Percentiles rank a stretch among this genome's conserved stretches.
phyloP scores from a whole-genome alignment of 2,888 invertebrate species.

The Pollenia griseotomentosa region DNA sequence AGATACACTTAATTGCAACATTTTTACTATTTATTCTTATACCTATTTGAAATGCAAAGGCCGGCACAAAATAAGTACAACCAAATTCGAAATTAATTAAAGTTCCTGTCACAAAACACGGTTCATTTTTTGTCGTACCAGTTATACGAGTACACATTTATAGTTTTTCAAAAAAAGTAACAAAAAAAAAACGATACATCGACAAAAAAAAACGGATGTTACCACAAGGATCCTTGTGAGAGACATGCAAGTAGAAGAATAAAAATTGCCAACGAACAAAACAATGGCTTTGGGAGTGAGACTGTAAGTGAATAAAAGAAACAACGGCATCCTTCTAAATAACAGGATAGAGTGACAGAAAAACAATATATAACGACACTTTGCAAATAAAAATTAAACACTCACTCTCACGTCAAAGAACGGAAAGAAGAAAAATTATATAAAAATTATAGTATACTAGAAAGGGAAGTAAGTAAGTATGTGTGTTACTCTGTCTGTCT shows the following conservation, averaged over 20 bases:
- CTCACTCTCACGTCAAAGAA: conserved; percentile 26
- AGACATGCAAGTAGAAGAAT: conserved; percentile 31
- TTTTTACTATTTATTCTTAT: neutral
- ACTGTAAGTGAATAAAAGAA: conserved; percentile 4
- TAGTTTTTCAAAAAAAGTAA: neutral
- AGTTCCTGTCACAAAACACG: conserved; percentile 29
- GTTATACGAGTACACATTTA: neutral
- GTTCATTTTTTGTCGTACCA: conserved; percentile 1
- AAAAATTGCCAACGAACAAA: neutral
- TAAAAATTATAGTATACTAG: too few species aligned
- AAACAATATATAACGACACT: conserved; percentile 48
- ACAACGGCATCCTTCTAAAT: conserved; percentile 30
- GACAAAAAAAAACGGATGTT: conserved; percentile 62
- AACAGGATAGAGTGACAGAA: conserved; percentile 57
- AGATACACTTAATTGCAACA: neutral
- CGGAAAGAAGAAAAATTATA: conserved; percentile 21
- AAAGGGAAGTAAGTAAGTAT: neutral
- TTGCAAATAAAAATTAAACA: conserved; percentile 19
- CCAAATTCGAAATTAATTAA: conserved; percentile 24
- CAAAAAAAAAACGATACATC: conserved; percentile 32
- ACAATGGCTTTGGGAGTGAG: conserved; percentile 9
- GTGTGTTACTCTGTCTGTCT: neutral
- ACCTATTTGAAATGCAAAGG: neutral
- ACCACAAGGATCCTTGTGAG: conserved; percentile 52
- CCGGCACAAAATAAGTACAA: neutral